These are phyloP conservation scores for Scyliorhinus canicula DNA, from an alignment of 2,797 vertebrate genomes.

Conservation along the genomic window DNA sequence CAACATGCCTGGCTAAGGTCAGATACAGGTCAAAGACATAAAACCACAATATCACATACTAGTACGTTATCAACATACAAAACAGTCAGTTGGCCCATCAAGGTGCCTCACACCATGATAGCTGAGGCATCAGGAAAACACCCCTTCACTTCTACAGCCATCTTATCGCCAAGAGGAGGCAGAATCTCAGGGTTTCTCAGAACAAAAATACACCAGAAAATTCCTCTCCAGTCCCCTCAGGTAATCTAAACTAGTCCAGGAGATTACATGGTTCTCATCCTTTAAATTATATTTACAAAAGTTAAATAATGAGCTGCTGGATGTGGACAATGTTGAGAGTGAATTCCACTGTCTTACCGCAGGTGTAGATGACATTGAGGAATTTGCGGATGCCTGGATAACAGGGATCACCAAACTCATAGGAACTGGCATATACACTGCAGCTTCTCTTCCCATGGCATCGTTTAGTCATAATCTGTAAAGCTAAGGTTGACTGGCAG, in stretches of 20 bases:
- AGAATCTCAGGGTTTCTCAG: background rate
- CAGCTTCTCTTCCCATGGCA: slow-evolving; percentile 79
- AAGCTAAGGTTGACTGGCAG: slow-evolving; percentile 69
- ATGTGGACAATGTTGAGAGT: slow-evolving; percentile 22
- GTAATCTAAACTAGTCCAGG: background rate
- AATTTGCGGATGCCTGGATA: slow-evolving; percentile 79
- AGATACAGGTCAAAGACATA: background rate
- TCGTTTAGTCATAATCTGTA: slow-evolving; percentile 67
- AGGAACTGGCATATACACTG: slow-evolving; percentile 67
- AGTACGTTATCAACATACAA: background rate
- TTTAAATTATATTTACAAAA: background rate
- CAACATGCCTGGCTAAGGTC: background rate
- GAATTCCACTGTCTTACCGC: slow-evolving; percentile 62
- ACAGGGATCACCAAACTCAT: slow-evolving; percentile 81
- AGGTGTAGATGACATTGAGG: slow-evolving; percentile 83
- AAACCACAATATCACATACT: background rate
- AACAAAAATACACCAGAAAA: background rate
- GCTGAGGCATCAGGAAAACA: background rate
- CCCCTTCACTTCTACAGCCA: background rate
- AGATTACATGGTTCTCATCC: background rate
- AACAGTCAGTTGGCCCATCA: background rate
- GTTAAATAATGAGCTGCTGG: background rate
- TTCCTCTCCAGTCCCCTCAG: background rate
- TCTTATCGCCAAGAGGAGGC: background rate
- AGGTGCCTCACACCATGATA: no score